Evolutionary conservation across 1,140 invertebrate species (phyloP), one percentile per base, ranked within the genome.

Genomic region (Heliothis subflexa): DNA sequence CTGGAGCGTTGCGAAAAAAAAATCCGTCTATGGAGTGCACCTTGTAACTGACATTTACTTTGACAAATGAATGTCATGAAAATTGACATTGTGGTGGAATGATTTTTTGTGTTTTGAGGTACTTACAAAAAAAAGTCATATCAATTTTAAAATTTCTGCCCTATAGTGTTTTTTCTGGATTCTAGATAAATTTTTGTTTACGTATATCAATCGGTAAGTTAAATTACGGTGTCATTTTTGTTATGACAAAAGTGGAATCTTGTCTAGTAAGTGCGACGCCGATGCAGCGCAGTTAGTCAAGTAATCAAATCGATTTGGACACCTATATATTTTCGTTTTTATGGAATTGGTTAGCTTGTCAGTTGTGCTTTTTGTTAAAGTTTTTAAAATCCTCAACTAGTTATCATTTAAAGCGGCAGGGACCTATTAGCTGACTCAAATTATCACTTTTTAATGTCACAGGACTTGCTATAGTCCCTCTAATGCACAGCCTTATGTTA

Each of bases 71-170:
- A 40, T 9, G 13, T 66, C 49, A n/a, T 66, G 62, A 47, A 16
- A 70, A 18, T 49, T 74, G 71, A 61, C 54, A 71, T 50, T 68
- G 16, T 25, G 5, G 9, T 61, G 55, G 52, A 57, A 47, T 49
- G 54, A 49, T 59, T 40, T 74, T 74, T 74, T 61, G 71, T 47
- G 71, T 74, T 74, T 74, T 59, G 71, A 74, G 71, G 54, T 74
- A 64, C 49, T 40, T 64, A 76, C 59, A 76, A 76, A 76, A 72
- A 74, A 76, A 76, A 76, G n/a, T 54, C 61, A 64, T 40, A 61
- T 74, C 71, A 57, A 45, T 61, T 59, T 54, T 40, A 33, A 74
- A 73, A 74, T 49, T 57, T 74, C 54, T 49, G 18, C 71, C 18
- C 3, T 25, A 13, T 47, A 28, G 25, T 18, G 11, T 18, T 47